Percentiles rank a stretch among this genome's conserved stretches.
Conservation (phyloP, 2,797 vertebrate genomes). For the Cyprinodon diabolis region DNA sequence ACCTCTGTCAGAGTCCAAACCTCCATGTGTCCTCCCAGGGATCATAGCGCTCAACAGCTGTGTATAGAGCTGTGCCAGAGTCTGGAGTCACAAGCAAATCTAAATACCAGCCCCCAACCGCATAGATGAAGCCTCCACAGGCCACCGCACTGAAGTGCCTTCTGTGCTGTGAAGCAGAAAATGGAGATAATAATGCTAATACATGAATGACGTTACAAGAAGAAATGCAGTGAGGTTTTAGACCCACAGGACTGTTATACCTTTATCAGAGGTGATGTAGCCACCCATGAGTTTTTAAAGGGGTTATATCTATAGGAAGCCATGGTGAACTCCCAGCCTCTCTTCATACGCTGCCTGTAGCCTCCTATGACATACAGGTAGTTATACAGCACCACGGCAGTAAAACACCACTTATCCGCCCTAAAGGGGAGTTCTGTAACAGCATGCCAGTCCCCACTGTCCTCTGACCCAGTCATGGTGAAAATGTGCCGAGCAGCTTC, state of each 20-base stretch:
- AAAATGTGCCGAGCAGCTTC: slow-evolving; percentile 70
- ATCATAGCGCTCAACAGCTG: slow-evolving; percentile 83
- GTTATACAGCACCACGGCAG: slow-evolving; percentile 80
- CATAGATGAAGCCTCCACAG: slow-evolving; percentile 79
- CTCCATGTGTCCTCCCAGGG: slow-evolving; percentile 81
- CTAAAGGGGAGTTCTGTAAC: slow-evolving; percentile 78
- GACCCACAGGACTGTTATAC: slow-evolving; percentile 45
- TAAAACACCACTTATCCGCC: slow-evolving; percentile 86
- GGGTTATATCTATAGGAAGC: slow-evolving; percentile 84
- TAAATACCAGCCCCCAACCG: slow-evolving; percentile 85
- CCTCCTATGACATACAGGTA: slow-evolving; percentile 85
- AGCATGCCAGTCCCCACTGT: slow-evolving; percentile 65
- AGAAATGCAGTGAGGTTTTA: background rate
- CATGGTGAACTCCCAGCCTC: slow-evolving; percentile 82
- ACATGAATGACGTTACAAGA: background rate
- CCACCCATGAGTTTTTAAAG: slow-evolving; percentile 69
- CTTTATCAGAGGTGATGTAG: slow-evolving; percentile 79
- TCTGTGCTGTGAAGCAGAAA: slow-evolving; percentile 71
- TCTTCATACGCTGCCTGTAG: slow-evolving; percentile 71
- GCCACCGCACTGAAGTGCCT: slow-evolving; percentile 83
- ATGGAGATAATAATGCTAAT: slow-evolving; percentile 13
- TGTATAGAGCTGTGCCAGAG: slow-evolving; percentile 79
- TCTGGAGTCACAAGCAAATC: slow-evolving; percentile 81
- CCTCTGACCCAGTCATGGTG: slow-evolving; percentile 57
- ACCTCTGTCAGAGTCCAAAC: slow-evolving; percentile 42